Evolutionary conservation across 2,888 invertebrate genomes (phyloP), one percentile per base, ranked within the genome.

Genomic region (Nephrotoma guestfalica): DNA sequence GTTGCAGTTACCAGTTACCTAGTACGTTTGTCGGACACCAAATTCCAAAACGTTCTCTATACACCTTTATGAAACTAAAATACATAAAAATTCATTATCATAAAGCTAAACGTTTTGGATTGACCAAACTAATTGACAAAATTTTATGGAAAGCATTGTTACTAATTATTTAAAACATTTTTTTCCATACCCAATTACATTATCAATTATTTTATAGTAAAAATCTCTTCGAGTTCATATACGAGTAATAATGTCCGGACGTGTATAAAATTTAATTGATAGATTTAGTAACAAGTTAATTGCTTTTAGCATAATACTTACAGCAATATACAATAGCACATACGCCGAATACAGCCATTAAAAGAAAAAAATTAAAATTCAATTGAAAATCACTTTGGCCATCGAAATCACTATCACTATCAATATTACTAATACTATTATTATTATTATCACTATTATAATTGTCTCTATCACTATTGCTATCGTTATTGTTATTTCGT

Each of bases 321-420:
- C 94, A 92, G 47, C 91, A 91, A 88, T 94, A 94, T 57, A 93
- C 91, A 86, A 93, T 89, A n/a, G 92, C 92, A 86, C 92, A 91
- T 85, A 93, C 89, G 87, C 92, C 92, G 88, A 93, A 91, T 86
- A 91, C 90, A 88, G 88, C 91, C 90, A 87, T 92, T 89, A 88
- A 93, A 88, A 90, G 91, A 91, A 87, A 92, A 90, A 88, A 87
- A 87, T 88, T 88, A 57, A n/a, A 86, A 43, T 83, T 86, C n/a
- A 84, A 41, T 41, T 84, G 41, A 84, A 84, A 42, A 15, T 84
- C 84, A 84, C 71, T 71, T 71, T 30, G 71, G 30, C 71, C 71
- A 71, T 71, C 30, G 9, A 30, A 7, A 30, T 30, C 40, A 45
- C 13, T 13, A 9, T 4, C 47, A 45, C 47, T 13, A 86, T 4